Evolutionary conservation across 2,797 vertebrate genomes (phyloP), one percentile per base, ranked within the genome.

Genomic region (Lycodopsis pacificus): DNA sequence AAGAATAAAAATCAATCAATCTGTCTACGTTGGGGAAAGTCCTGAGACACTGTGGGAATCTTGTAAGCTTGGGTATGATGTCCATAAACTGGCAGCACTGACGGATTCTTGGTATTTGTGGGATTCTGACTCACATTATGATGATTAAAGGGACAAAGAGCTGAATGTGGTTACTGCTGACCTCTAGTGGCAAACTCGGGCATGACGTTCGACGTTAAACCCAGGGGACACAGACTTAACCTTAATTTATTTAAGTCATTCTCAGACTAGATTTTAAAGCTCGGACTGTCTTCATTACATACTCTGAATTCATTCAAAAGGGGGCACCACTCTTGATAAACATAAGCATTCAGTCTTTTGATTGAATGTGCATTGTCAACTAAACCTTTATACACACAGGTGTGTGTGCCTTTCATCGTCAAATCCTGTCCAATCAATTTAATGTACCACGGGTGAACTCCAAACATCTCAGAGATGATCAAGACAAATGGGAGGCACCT

Each of bases 111-210:
- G 53, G 8, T 46, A 10, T 57, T 59, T 42, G 17, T 44, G 32
- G 4, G 14, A 44, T 19, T 65, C 2, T 27, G 19, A 48, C 38
- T 68, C 11, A 15, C 2, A 27, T 20, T 15, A 3, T 32, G 42
- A 62, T 14, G n/a, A 72, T 36, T 3, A 1, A 25, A 32, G 36
- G 42, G 65, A 34, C 32, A 27, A 22, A 46, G 9, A 44, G 46
- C 40, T 12, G 49, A 48, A 4, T 64, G 32, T 71, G 61, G 58
- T 68, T 40, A 70, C 59, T 86, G 27, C 58, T 72, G 93, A 72
- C 91, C 87, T 89, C 93, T 88, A 84, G 81, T 90, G 93, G 85
- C 61, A 56, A 63, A 19, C 10, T 8, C 2, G 20, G 34, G 17
- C 62, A 27, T 1, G 17, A 46, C 11, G 20, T 19, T 53, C 25